Percentiles rank a stretch among this genome's conserved stretches.
These are phyloP conservation scores for Tringa solitaria DNA, from an alignment of 2,113 vertebrate genomes.

Conservation along the genomic window DNA sequence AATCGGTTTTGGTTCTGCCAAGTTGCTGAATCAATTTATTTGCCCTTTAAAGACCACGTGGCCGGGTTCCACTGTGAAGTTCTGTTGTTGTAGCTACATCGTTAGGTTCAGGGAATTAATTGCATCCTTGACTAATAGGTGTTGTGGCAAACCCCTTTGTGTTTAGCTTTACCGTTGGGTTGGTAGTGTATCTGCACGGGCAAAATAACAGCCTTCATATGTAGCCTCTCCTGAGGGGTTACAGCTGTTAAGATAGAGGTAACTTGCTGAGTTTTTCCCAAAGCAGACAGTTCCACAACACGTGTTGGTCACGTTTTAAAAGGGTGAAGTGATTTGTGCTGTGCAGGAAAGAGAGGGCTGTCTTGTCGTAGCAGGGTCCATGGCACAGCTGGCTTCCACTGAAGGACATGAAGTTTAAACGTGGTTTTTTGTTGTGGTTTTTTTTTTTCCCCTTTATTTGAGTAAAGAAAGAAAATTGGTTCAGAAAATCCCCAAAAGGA, in stretches of 20 bases:
- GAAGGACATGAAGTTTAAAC: neutral
- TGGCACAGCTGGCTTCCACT: neutral
- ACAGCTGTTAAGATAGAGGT: neutral
- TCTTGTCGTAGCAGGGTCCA: neutral
- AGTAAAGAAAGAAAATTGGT: neutral
- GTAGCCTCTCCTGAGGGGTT: neutral
- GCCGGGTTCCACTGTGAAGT: neutral
- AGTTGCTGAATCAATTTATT: neutral
- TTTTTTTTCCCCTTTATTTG: neutral
- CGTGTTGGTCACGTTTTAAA: neutral
- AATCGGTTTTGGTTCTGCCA: neutral
- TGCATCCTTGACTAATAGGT: neutral
- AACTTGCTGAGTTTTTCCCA: neutral
- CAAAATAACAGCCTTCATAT: neutral
- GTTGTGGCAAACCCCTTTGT: neutral
- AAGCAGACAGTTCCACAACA: neutral
- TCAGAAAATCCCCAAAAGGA: slow-evolving; percentile 6
- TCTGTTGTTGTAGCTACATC: neutral
- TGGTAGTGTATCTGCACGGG: neutral
- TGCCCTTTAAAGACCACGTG: neutral
- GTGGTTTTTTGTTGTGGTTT: neutral
- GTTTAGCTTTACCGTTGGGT: neutral
- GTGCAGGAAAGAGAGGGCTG: neutral
- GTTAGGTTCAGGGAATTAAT: neutral
- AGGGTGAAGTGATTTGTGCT: neutral